Evolutionary conservation across 2,113 vertebrate species (phyloP).

Genomic region (Tyto alba): DNA sequence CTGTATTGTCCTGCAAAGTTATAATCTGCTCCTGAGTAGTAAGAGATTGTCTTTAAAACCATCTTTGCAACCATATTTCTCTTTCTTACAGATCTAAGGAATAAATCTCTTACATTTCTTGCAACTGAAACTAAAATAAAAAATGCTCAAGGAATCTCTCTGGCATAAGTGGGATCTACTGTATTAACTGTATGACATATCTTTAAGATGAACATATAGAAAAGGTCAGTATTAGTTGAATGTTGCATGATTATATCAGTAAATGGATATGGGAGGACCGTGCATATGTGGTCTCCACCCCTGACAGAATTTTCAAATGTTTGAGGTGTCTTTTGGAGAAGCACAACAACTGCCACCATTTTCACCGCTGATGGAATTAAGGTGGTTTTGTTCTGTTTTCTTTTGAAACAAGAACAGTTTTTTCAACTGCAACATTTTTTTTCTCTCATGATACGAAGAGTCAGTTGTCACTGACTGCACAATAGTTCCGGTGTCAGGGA

Average conservation of each 20-base stretch:
- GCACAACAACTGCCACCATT: neutral
- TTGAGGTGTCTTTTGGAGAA: neutral
- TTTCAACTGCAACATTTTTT: neutral
- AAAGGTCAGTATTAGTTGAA: neutral
- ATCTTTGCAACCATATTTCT: neutral
- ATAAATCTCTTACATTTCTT: neutral
- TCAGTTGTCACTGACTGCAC: neutral
- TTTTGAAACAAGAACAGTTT: neutral
- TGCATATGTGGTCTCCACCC: neutral
- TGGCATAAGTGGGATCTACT: neutral
- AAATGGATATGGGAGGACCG: neutral
- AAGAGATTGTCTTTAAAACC: neutral
- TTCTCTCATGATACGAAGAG: neutral
- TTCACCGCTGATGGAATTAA: neutral
- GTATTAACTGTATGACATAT: neutral
- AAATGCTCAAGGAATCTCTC: neutral
- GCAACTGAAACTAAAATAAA: neutral
- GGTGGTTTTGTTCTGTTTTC: neutral
- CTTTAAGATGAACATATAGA: neutral
- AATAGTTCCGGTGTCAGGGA: neutral
- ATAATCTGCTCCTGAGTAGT: neutral
- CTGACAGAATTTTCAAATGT: neutral
- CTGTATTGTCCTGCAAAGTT: neutral
- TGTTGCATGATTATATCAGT: neutral
- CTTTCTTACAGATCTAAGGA: neutral